Evolutionary conservation across 2,888 invertebrate genomes (phyloP).

Genomic region (Epirrhoe tristata): DNA sequence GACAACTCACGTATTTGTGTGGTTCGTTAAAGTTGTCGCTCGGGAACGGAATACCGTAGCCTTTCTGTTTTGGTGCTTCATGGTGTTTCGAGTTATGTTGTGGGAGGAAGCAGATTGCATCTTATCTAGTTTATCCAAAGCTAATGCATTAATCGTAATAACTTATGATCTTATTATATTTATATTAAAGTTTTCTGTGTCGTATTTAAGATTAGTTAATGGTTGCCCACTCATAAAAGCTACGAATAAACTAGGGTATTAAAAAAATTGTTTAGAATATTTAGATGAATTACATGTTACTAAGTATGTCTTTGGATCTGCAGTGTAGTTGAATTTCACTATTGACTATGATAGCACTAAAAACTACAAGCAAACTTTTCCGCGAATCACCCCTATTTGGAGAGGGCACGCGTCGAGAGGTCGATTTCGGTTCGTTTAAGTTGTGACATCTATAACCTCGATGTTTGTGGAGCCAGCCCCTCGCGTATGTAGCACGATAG

Average conservation of each 20-base stretch:
- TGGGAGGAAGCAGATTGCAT: background rate
- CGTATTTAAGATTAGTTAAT: too few species aligned
- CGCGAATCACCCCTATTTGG: slow-evolving; percentile 35
- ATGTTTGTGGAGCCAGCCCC: slow-evolving; percentile 73
- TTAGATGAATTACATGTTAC: too few species aligned
- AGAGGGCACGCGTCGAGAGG: slow-evolving; percentile 54
- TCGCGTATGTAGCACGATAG: slow-evolving; percentile 71
- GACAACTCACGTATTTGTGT: slow-evolving; percentile 52
- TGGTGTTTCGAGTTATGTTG: slow-evolving; percentile 6
- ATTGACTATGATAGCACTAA: slow-evolving; percentile 33
- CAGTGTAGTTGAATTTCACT: background rate
- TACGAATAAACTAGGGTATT: too few species aligned
- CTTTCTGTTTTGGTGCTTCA: slow-evolving; percentile 13
- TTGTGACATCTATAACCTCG: slow-evolving; percentile 80
- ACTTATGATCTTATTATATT: too few species aligned
- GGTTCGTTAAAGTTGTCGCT: slow-evolving; percentile 69
- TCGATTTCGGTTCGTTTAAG: slow-evolving; percentile 84
- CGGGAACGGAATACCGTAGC: slow-evolving; percentile 53
- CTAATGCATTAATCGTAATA: too few species aligned
- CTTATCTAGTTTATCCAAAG: background rate
- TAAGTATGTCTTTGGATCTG: too few species aligned
- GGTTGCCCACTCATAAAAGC: too few species aligned
- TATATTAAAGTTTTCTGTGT: too few species aligned
- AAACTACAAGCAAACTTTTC: slow-evolving; percentile 44
- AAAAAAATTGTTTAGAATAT: too few species aligned